Base-by-base conservation (phyloP, 2,888 invertebrate species). In the Adineta ricciae region DNA sequence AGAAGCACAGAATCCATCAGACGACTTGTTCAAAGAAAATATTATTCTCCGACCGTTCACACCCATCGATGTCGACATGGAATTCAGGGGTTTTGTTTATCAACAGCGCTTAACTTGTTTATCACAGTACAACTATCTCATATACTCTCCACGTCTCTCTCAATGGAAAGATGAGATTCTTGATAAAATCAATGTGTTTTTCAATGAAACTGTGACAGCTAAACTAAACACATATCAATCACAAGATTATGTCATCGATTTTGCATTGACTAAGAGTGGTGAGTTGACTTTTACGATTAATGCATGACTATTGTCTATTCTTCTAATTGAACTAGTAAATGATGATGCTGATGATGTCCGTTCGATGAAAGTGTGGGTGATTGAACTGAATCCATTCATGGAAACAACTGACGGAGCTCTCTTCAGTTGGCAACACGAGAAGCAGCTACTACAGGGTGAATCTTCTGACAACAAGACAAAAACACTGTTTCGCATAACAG, bases 381-480 rank as follows among this genome's bases (percentile, higher is more conserved):
- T 89, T 52, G 89, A 89, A 83, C 87, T 89, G 46, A 89, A 89
- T 85, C 89, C 89, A 24, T 89, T 87, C 72, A 84, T 88, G 56
- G 87, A 87, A 84, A 88, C 89, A 49, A 89, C 89, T 72, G 89
- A 89, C 86, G 88, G 88, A 7, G 89, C 88, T 14, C 84, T 89
- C 83, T 89, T 89, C 52, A 88, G 88, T 86, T 89, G 89, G 89
- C 87, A 88, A 83, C 88, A 88, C 46, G 89, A 89, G 86, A 86
- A 87, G 52, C 86, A 86, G 73, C 78, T 89, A 14, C 86, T 89
- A 52, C 87, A 88, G 86, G 88, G 88, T 41, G 3, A 64, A 32
- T 14, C 64, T 16, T 32, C 27, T 64, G 64, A 64, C 16, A 64
- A 64, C 78, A 54, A 87, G 46, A 86, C 87, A 41, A 88, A 87